Base-by-base conservation (phyloP, 1,140 invertebrate genomes). In the Drosophila ficusphila region DNA sequence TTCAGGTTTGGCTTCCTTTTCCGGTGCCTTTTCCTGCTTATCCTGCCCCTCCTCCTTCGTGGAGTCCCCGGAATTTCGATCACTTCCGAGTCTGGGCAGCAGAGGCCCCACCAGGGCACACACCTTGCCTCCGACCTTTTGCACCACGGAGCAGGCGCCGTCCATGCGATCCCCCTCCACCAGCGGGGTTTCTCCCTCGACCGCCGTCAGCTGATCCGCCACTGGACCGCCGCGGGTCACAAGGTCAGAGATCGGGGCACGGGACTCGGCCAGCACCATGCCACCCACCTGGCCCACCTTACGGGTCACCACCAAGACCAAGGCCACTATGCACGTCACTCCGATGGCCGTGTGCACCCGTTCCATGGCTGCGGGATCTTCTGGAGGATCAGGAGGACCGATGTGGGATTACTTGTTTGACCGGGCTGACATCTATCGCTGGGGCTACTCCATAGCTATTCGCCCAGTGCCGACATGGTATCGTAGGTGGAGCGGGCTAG, bases 341-440 rank as follows among this genome's bases (percentile, higher is more conserved):
- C 74, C 79, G 31, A 83, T 53, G 18, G 44, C 18, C 7, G n/a
- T 34, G 33, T 83, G 75, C 11, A 58, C n/a, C 2, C 2, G 1
- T 1, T 83, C 70, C 70, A 67, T 67, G 6, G 25, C 23, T 14
- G 14, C 14, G 4, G 14, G 18, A n/a, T 44, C 19, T 25, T 44
- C 41, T 23, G 19, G 18, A 14, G 46, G n/a, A 46, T 9, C 14
- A 29, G 51, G 31, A 21, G 12, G 42, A 33, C 42, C 19, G 14
- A 19, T 25, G 5, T 38, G 1, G 23, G 19, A 9, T 29, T 23
- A 46, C 9, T 31, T 16, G 18, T 5, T n/a, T 29, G 9, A 25
- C 19, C 16, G 6, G 19, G 19, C n/a, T 61, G 54, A 61, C 47
- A 41, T 12, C 11, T 18, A 38, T 9, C 4, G 33, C 38, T 5